Evolutionary conservation across 2,113 vertebrate genomes (phyloP).

Genomic region (Esox niger): DNA sequence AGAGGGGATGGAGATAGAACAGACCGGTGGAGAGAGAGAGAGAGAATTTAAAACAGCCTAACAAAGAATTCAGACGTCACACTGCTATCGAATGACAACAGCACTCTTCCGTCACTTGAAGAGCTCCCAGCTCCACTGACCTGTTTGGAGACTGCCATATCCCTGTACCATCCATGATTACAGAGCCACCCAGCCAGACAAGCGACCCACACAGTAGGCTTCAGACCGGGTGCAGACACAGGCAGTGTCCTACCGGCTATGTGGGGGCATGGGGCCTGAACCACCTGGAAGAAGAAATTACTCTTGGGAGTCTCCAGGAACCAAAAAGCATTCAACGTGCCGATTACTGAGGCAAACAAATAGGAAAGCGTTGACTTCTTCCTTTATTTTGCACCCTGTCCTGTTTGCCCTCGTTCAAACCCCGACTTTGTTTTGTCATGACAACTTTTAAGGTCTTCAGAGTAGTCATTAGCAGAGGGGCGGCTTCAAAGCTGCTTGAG

Average conservation of each 20-base stretch:
- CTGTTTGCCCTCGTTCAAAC: slow-evolving; percentile 40
- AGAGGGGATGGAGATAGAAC: background rate
- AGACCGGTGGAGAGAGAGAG: no score
- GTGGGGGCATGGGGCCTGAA: background rate
- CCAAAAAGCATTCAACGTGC: no score
- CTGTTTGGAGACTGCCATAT: background rate
- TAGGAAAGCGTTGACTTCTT: no score
- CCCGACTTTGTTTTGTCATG: slow-evolving; percentile 51
- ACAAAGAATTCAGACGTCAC: slow-evolving; percentile 22
- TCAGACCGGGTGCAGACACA: background rate
- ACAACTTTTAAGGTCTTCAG: slow-evolving; percentile 57
- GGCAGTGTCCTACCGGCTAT: background rate
- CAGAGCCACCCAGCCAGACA: background rate
- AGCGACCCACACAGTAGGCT: background rate
- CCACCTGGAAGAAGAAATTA: background rate
- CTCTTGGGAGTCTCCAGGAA: no score
- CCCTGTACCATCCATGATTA: background rate
- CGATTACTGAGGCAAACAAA: no score
- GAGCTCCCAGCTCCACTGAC: slow-evolving; percentile 3
- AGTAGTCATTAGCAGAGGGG: slow-evolving; percentile 58
- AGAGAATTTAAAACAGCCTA: slow-evolving; percentile 3
- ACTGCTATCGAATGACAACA: slow-evolving; percentile 32
- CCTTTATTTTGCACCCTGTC: background rate
- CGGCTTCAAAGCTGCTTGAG: slow-evolving; percentile 56
- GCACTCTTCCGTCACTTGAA: slow-evolving; percentile 9